Conservation (phyloP, 2,113 vertebrate genomes). For the Trachemys scripta region DNA sequence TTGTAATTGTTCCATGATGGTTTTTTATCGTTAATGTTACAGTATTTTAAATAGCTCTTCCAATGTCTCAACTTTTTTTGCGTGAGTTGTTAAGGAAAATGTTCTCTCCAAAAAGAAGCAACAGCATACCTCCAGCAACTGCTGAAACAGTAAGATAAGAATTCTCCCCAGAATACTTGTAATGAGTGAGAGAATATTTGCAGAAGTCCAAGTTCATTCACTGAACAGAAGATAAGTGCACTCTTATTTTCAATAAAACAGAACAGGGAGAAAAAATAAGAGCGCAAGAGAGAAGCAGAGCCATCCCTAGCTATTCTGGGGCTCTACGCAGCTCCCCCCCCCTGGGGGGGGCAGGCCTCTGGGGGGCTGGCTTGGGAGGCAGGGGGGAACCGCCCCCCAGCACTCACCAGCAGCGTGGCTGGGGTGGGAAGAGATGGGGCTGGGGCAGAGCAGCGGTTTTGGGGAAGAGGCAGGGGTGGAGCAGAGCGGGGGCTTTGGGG, state of each 20-base stretch:
- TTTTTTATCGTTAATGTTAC: conserved; percentile 22
- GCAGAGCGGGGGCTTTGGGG: no score
- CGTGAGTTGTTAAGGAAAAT: conserved; percentile 8
- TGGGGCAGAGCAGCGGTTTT: no score
- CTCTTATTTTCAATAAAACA: background rate
- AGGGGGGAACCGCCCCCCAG: no score
- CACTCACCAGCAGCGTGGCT: no score
- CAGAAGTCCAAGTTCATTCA: conserved; percentile 30
- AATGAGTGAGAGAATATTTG: conserved; percentile 35
- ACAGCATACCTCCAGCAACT: conserved; percentile 5
- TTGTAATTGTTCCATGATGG: background rate
- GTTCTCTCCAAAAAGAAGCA: background rate
- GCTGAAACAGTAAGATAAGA: conserved; percentile 53
- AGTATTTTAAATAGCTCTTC: conserved; percentile 30
- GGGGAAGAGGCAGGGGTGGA: no score
- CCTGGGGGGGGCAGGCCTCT: no score
- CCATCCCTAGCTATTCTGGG: no score
- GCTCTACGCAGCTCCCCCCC: no score
- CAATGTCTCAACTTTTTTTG: conserved; percentile 39
- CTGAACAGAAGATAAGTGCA: background rate
- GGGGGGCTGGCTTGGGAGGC: no score
- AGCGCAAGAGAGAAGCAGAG: background rate
- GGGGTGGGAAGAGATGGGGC: no score
- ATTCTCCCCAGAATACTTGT: conserved; percentile 50
- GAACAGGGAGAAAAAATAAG: background rate